These are phyloP conservation scores for Acrocephalus kingi DNA, from an alignment of 2,113 vertebrate genomes.

Conservation along the genomic window DNA sequence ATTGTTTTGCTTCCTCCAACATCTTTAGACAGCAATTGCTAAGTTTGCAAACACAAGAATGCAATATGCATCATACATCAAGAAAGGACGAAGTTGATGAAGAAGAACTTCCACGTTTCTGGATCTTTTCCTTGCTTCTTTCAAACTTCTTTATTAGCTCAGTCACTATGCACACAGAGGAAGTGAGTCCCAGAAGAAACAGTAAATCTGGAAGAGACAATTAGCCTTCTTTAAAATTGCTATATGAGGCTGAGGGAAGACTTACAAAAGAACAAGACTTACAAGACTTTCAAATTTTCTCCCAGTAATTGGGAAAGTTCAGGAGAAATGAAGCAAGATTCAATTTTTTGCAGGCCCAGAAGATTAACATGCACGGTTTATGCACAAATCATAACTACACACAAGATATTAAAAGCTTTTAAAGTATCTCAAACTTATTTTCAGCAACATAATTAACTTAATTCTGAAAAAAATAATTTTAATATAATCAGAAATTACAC, in stretches of 20 bases:
- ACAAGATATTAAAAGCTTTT: not conserved
- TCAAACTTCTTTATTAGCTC: slow-evolving; percentile 94
- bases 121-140: slow-evolving; percentile 76
- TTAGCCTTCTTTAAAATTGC: not conserved
- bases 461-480: not conserved
- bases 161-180: slow-evolving; percentile 91
- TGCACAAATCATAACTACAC: not conserved
- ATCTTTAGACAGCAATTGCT: slow-evolving; percentile 69
- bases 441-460: not conserved
- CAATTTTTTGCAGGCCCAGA: not conserved
- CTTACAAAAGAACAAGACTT: not conserved
- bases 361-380: not conserved
- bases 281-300: not conserved
- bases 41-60: slow-evolving; percentile 75
- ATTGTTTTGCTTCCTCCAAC: slow-evolving; percentile 61
- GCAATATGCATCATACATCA: slow-evolving; percentile 93
- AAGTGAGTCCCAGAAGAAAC: slow-evolving; percentile 92
- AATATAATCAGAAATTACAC: not conserved
- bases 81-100: slow-evolving; percentile 80
- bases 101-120: slow-evolving; percentile 73
- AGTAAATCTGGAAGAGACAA: slow-evolving; percentile 84
- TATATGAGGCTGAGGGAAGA: not conserved
- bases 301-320: not conserved
- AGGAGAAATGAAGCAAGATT: not conserved
- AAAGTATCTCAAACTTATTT: not conserved